A percentile compares a stretch with the other conserved stretches of the same genome.
These are phyloP conservation scores for Harpalus rufipes DNA, from an alignment of 2,888 invertebrate species.

Conservation along the genomic window DNA sequence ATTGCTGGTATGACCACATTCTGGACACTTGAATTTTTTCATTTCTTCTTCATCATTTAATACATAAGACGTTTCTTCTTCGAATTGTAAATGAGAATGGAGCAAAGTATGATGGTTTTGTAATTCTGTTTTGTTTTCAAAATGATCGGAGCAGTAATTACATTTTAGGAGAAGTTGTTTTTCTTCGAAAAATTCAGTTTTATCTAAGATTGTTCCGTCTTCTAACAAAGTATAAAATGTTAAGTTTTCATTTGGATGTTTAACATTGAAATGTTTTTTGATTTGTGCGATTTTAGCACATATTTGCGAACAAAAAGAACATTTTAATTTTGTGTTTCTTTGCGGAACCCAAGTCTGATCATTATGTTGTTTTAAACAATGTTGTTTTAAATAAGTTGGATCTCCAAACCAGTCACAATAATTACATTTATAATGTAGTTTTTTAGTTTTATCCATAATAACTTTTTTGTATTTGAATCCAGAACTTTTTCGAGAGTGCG, in stretches of 20 bases:
- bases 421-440: slow-evolving; percentile 70
- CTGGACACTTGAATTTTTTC: slow-evolving; percentile 75
- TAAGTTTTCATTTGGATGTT: slow-evolving; percentile 72
- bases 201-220: slow-evolving; percentile 71
- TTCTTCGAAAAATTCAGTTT: slow-evolving; percentile 70
- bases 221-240: slow-evolving; percentile 70
- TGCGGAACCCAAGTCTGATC: slow-evolving; percentile 69
- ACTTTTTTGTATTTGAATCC: slow-evolving; percentile 65
- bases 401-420: slow-evolving; percentile 73
- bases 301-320: slow-evolving; percentile 71
- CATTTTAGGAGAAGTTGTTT: slow-evolving; percentile 61
- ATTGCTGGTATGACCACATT: slow-evolving; percentile 74
- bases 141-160: slow-evolving; percentile 74
- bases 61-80: slow-evolving; percentile 68
- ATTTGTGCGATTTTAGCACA: slow-evolving; percentile 70
- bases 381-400: slow-evolving; percentile 73
- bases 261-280: slow-evolving; percentile 71
- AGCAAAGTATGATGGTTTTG: slow-evolving; percentile 75
- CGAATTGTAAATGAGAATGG: slow-evolving; percentile 75
- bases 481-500: slow-evolving; percentile 66
- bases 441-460: slow-evolving; percentile 29
- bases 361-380: slow-evolving; percentile 74
- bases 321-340: slow-evolving; percentile 71
- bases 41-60: slow-evolving; percentile 62
- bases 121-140: slow-evolving; percentile 73